A percentile compares a stretch with the other conserved stretches of the same genome.
Conservation (phyloP, 2,888 invertebrate genomes). For the Meiosimyza platycephala region DNA sequence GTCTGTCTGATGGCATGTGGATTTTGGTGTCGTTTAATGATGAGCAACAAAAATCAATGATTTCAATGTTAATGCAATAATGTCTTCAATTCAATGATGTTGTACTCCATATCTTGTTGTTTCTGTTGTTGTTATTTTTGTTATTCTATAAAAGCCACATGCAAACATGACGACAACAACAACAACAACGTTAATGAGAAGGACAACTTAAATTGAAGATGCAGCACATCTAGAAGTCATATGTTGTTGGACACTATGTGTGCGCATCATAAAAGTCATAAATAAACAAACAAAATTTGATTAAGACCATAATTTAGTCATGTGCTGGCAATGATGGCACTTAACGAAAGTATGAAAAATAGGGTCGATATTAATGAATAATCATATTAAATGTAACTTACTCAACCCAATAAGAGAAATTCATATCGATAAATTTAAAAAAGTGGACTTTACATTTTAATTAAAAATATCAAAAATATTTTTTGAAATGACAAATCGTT, state of each 20-base stretch:
- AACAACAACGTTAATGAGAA: background rate
- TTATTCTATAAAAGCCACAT: conserved; percentile 18
- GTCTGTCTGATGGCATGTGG: background rate
- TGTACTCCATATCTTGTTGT: background rate
- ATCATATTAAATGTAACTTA: too few species aligned
- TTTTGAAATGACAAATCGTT: too few species aligned
- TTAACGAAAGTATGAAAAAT: too few species aligned
- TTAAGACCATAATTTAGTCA: background rate
- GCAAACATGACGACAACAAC: conserved; percentile 2
- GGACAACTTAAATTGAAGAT: background rate
- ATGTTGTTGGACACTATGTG: background rate
- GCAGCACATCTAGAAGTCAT: background rate
- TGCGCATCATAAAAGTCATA: conserved; percentile 13
- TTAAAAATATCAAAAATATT: too few species aligned
- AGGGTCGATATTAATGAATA: too few species aligned
- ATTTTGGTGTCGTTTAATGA: background rate
- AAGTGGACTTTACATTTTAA: too few species aligned
- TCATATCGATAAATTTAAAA: too few species aligned
- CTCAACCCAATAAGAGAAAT: too few species aligned
- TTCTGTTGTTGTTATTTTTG: conserved; percentile 9
- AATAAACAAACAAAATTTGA: conserved; percentile 28
- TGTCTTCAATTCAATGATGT: conserved; percentile 16
- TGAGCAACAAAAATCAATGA: conserved; percentile 27
- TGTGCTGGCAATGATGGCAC: too few species aligned
- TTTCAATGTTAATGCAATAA: conserved; percentile 13